phyloP scores from a whole-genome alignment of 2,888 invertebrate genomes.

The Drosophila ochracea region DNA sequence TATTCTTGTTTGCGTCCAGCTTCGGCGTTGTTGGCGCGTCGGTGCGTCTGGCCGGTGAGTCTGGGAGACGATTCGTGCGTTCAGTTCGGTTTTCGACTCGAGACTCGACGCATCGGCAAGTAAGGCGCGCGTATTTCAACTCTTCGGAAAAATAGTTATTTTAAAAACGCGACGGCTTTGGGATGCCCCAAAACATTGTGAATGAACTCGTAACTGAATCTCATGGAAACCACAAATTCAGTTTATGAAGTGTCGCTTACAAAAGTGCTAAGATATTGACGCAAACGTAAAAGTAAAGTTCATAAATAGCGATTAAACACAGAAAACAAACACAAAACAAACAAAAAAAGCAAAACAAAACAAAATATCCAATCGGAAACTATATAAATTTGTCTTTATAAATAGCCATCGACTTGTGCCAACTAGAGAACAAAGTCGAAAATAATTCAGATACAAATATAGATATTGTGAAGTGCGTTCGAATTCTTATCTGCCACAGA shows the following conservation, averaged over 20 bases:
- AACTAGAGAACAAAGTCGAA: slow-evolving; percentile 46
- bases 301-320: not conserved
- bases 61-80: slow-evolving; percentile 37
- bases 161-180: slow-evolving; percentile 43
- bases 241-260: slow-evolving; percentile 3
- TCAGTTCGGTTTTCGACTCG: slow-evolving; percentile 76
- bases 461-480: slow-evolving; percentile 38
- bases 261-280: slow-evolving; percentile 13
- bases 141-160: slow-evolving; percentile 28
- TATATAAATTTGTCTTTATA: slow-evolving; percentile 27
- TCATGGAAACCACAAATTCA: slow-evolving; percentile 5
- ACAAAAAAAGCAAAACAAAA: not conserved
- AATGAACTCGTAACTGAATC: slow-evolving; percentile 6
- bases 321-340: not conserved
- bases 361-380: not conserved
- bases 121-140: slow-evolving; percentile 39
- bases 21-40: slow-evolving; percentile 34
- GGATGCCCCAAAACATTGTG: slow-evolving; percentile 13
- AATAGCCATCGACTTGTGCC: slow-evolving; percentile 38
- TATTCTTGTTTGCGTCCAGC: slow-evolving; percentile 24
- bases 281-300: slow-evolving; percentile 17
- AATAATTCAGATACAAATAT: slow-evolving; percentile 25
- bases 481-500: slow-evolving; percentile 39
- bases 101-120: slow-evolving; percentile 52
- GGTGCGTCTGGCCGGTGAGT: slow-evolving; percentile 44